phyloP scores from a whole-genome alignment of 2,888 invertebrate genomes.

The Tryphoninae sp. region DNA sequence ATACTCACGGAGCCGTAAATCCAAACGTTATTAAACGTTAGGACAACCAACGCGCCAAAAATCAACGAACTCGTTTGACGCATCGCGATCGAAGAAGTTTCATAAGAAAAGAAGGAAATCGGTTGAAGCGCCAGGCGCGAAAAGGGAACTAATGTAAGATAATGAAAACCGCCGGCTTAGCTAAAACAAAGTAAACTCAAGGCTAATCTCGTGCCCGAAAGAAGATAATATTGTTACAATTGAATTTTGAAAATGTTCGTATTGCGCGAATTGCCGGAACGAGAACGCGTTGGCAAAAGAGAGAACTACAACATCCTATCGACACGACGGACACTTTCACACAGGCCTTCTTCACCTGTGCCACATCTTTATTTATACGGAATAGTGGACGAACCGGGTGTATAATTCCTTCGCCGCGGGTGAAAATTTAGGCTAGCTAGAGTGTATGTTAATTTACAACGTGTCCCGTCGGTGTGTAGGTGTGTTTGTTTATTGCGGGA shows the following conservation, averaged over 20 bases:
- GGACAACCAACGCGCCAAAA: slow-evolving; percentile 37
- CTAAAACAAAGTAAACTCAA: too few species aligned
- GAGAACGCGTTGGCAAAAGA: slow-evolving; percentile 10
- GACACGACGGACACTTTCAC: slow-evolving; percentile 78
- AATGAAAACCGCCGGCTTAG: too few species aligned
- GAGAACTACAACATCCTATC: slow-evolving; percentile 56
- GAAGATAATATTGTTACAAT: not conserved
- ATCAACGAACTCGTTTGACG: slow-evolving; percentile 27
- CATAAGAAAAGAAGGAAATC: slow-evolving; percentile 1
- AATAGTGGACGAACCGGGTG: slow-evolving; percentile 75
- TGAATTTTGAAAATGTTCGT: not conserved
- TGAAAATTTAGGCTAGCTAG: slow-evolving; percentile 77
- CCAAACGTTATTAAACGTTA: slow-evolving; percentile 26
- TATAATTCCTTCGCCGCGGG: slow-evolving; percentile 58
- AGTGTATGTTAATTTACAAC: slow-evolving; percentile 72
- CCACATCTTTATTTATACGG: slow-evolving; percentile 80
- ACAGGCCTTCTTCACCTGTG: slow-evolving; percentile 75
- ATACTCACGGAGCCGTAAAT: slow-evolving; percentile 52
- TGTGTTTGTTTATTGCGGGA: slow-evolving; percentile 6
- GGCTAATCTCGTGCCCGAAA: not conserved
- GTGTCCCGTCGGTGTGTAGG: not conserved
- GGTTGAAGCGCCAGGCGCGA: not conserved
- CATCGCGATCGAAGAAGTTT: slow-evolving; percentile 7
- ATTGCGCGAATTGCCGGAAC: not conserved
- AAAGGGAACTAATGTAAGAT: too few species aligned